These are phyloP conservation scores for Pristionchus arcanus DNA, from an alignment of 2,888 invertebrate genomes.

Conservation along the genomic window DNA sequence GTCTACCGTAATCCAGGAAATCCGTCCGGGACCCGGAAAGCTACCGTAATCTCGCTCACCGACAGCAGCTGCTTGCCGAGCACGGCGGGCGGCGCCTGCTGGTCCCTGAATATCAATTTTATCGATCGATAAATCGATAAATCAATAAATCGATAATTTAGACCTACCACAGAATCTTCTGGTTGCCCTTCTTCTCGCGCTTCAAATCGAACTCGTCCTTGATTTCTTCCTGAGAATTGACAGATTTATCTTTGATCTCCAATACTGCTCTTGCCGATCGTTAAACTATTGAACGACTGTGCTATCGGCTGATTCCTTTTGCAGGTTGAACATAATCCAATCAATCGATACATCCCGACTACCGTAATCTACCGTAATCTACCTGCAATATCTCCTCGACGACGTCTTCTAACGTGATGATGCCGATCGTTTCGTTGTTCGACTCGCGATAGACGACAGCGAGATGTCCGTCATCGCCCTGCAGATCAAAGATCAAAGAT, in stretches of 20 bases:
- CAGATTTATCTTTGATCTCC: neutral
- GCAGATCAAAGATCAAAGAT: conserved; percentile 18
- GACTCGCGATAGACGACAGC: conserved; percentile 13
- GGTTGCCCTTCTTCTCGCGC: conserved; percentile 9
- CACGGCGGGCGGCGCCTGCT: neutral
- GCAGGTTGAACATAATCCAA: too few species aligned
- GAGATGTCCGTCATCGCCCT: conserved; percentile 51
- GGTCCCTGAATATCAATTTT: neutral
- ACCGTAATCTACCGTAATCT: neutral
- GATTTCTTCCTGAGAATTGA: conserved; percentile 56
- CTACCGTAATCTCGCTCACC: conserved; percentile 45
- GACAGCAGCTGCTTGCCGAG: conserved; percentile 25
- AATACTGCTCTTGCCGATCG: too few species aligned
- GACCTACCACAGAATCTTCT: conserved; percentile 28
- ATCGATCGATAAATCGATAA: neutral
- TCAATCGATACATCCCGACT: neutral
- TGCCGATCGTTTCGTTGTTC: conserved; percentile 5
- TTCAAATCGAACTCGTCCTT: conserved; percentile 55
- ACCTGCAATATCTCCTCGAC: conserved; percentile 55
- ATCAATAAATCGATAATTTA: too few species aligned
- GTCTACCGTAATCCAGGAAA: conserved; percentile 39
- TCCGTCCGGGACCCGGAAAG: neutral
- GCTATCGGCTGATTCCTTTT: too few species aligned
- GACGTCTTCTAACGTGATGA: conserved; percentile 54
- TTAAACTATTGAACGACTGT: too few species aligned